These are phyloP conservation scores for Hemithea aestivaria DNA, from an alignment of 2,888 invertebrate genomes.

Conservation along the genomic window DNA sequence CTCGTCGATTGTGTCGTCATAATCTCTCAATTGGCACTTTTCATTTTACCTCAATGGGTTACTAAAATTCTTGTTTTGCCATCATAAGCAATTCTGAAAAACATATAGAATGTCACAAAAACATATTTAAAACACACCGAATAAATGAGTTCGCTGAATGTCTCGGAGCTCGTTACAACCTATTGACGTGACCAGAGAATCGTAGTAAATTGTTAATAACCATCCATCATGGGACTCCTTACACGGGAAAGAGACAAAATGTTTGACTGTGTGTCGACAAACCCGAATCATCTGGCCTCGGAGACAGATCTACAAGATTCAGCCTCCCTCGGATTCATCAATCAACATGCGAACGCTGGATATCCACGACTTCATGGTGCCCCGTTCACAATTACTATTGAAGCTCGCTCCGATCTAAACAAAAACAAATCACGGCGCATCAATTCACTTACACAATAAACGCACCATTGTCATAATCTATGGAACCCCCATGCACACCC, in stretches of 20 bases:
- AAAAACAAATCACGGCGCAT: slow-evolving; percentile 30
- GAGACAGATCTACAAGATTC: slow-evolving; percentile 12
- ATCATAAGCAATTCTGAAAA: slow-evolving; percentile 4
- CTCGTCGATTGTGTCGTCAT: too few species aligned
- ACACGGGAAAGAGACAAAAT: slow-evolving; percentile 12
- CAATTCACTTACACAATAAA: slow-evolving; percentile 22
- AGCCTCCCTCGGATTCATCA: slow-evolving; percentile 4
- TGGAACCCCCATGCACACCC: slow-evolving; percentile 49
- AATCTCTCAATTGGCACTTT: too few species aligned
- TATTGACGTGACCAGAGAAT: slow-evolving; percentile 1
- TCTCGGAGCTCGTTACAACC: too few species aligned
- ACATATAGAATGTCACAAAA: background rate
- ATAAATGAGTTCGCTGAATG: slow-evolving; percentile 2
- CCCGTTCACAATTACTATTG: slow-evolving; percentile 26
- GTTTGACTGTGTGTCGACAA: slow-evolving; percentile 11
- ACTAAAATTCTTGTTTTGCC: background rate
- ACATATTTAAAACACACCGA: background rate
- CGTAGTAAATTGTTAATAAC: background rate
- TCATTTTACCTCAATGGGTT: too few species aligned
- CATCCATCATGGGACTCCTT: background rate
- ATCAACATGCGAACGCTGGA: slow-evolving; percentile 17
- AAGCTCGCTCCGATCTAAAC: slow-evolving; percentile 31
- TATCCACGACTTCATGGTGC: slow-evolving; percentile 19
- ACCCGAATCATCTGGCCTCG: slow-evolving; percentile 32
- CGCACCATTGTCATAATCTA: slow-evolving; percentile 23